phyloP scores from a whole-genome alignment of 2,888 invertebrate species.

The Hydriomena furcata region DNA sequence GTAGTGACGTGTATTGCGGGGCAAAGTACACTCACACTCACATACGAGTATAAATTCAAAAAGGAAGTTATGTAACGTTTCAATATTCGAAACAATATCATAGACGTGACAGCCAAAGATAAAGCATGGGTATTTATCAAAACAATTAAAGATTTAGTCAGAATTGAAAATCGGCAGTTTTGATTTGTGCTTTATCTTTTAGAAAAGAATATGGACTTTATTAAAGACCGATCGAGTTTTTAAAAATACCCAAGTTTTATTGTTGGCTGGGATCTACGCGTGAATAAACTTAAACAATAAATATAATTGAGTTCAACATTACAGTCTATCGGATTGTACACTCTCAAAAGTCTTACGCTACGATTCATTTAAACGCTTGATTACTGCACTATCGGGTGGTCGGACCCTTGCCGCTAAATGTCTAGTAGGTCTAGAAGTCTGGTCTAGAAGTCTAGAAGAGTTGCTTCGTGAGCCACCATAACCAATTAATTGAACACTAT shows the following conservation, averaged over 20 bases:
- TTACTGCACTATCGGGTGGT: constrained; percentile 68
- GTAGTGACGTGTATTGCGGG: constrained; percentile 68
- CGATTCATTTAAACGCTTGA: constrained; percentile 38
- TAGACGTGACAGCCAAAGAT: constrained; percentile 6
- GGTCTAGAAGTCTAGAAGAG: constrained; percentile 65
- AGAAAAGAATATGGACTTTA: too few relatives aligned
- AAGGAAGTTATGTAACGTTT: constrained; percentile 68
- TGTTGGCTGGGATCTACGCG: constrained; percentile 28
- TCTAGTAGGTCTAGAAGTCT: too few relatives aligned
- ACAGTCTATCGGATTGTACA: constrained; percentile 82
- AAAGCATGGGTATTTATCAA: not conserved
- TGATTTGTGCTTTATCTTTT: too few relatives aligned
- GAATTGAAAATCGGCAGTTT: too few relatives aligned
- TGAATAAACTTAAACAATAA: constrained; percentile 42
- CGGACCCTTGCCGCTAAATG: constrained; percentile 35
- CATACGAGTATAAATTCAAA: constrained; percentile 79
- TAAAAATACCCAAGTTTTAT: constrained; percentile 2
- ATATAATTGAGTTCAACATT: constrained; percentile 62
- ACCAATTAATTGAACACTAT: constrained; percentile 53
- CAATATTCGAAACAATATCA: constrained; percentile 68
- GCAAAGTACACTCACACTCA: constrained; percentile 67
- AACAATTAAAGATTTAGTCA: not conserved
- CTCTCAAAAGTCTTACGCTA: constrained; percentile 67
- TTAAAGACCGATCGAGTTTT: not conserved
- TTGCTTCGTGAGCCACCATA: constrained; percentile 60